Evolutionary conservation across 1,140 invertebrate genomes (phyloP), one percentile per base, ranked within the genome.

Genomic region (Muscidifurax raptorellus): DNA sequence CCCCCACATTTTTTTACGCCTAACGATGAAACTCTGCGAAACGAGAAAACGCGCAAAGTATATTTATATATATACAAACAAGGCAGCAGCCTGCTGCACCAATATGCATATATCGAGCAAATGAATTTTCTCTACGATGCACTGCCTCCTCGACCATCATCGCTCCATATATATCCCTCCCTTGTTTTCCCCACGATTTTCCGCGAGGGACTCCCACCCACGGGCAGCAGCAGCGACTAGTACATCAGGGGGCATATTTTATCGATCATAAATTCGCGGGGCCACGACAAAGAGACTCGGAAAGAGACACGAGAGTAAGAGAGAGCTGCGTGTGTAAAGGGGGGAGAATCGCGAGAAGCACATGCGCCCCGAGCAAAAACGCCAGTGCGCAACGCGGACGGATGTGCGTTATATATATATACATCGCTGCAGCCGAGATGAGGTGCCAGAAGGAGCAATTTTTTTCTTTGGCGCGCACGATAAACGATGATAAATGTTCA

Each of bases 181-280:
- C 66, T 30, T 15, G 66, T 69, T 80, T 52, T 40, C 47, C 30
- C 1, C 12, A 32, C 13, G 66, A 72, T 27, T 75, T 27, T 59
- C 66, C 22, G 52, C 52, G 22, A 59, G 52, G 18, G 18, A n/a
- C 52, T 59, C 79, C 67, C 40, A 32, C 67, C 27, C 44, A 28
- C 22, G 25, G 13, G 44, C 13, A 0, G 44, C n/a, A n/a, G n/a
- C n/a, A 18, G 44, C n/a, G n/a, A n/a, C n/a, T n/a, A 18, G 44
- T 47, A 52, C 18, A 67, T 69, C 67, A 27, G 12, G 52, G 25
- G 64, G 77, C 32, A 80, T 84, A 84, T 84, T 84, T 84, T 84
- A 84, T 84, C 83, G 83, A 84, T 84, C 77, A 84, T 75, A 84
- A 84, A 84, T 84, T 80, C 77, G 59, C 47, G 36, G 36, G 52